A percentile compares a stretch with the other conserved stretches of the same genome.
Evolutionary conservation across 2,888 invertebrate genomes (phyloP).

Genomic region (Cephus sareptanus): DNA sequence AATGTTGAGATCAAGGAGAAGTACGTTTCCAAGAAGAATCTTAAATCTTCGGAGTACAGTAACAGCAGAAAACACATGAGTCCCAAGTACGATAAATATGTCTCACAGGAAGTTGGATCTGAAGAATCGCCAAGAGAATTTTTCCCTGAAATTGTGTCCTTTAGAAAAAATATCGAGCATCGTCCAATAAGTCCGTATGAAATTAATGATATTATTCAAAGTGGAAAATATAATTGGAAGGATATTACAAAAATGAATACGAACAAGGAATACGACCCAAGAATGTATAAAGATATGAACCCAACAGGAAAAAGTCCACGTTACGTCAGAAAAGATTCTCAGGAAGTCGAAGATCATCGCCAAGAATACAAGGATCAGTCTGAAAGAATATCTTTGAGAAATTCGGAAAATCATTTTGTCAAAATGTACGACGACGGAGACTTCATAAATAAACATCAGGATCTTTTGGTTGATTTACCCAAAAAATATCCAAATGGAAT

Average conservation of each 20-base stretch:
- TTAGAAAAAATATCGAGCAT: not conserved
- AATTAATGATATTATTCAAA: not conserved
- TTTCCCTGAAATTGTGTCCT: not conserved
- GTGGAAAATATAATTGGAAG: not conserved
- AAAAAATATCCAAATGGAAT: not conserved
- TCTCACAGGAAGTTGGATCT: not conserved
- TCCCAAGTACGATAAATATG: not conserved
- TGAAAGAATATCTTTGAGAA: not conserved
- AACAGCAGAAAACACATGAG: not conserved
- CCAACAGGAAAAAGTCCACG: not conserved
- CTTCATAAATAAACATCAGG: not conserved
- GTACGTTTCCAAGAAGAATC: not conserved
- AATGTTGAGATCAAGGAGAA: constrained; percentile 3
- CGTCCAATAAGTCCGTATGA: not conserved
- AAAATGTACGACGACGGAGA: not conserved
- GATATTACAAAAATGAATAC: not conserved
- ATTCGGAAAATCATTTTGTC: not conserved
- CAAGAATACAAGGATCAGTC: not conserved
- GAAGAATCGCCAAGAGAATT: not conserved
- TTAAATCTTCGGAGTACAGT: not conserved
- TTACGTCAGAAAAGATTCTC: not conserved
- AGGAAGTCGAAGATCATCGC: not conserved
- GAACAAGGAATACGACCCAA: not conserved
- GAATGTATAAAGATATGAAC: not conserved
- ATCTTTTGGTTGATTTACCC: not conserved